A percentile compares a stretch with the other conserved stretches of the same genome.
Evolutionary conservation across 2,113 vertebrate genomes (phyloP).

Genomic region (Baryphthengus martii): DNA sequence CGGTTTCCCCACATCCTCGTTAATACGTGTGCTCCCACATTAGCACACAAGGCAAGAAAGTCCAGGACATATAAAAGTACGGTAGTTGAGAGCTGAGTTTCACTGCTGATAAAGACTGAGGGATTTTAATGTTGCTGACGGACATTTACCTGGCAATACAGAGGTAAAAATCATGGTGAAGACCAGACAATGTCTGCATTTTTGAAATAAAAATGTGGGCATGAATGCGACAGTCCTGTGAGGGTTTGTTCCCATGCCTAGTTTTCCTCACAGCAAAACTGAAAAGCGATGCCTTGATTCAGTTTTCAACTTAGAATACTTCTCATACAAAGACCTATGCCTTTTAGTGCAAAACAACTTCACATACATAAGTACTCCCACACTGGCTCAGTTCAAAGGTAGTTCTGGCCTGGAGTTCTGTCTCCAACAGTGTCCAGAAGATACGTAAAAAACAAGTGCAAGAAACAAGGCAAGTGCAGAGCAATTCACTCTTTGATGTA

Average conservation of each 20-base stretch:
- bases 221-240: neutral
- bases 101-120: neutral
- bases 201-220: neutral
- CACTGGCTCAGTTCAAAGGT: neutral
- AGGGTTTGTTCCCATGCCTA: neutral
- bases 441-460: neutral
- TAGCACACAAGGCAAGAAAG: neutral
- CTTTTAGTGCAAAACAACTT: neutral
- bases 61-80: neutral
- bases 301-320: neutral
- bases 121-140: neutral
- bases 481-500: neutral
- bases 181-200: rapidly evolving
- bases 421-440: neutral
- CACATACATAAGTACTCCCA: neutral
- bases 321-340: neutral
- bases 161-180: neutral
- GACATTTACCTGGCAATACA: neutral
- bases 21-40: neutral
- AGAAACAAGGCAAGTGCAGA: neutral
- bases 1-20: neutral
- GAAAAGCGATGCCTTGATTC: neutral
- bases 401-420: neutral
- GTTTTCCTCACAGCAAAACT: neutral
- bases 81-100: neutral